Base-by-base conservation (phyloP, 1,140 invertebrate species). In the Brachionus rubens region DNA sequence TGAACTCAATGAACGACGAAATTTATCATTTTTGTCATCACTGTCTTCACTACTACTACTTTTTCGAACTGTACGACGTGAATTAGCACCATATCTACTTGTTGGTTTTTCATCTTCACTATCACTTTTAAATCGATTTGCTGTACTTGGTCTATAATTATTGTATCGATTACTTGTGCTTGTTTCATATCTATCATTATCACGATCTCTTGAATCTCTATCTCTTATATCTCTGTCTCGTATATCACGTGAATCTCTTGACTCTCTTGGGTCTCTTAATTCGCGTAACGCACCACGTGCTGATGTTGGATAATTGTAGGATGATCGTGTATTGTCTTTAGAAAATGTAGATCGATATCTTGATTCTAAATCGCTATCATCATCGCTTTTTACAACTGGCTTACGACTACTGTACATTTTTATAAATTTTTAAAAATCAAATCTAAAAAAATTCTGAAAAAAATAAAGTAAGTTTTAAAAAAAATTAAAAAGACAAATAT, bases 1-100 rank as follows among this genome's bases (percentile, higher is more conserved):
- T 24, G 46, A 28, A 33, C 16, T 50, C 12, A 50, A 21, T 2
- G 65, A 47, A 3, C 40, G 36, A 21, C 68, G 43, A 12, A 50
- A 50, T 72, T 33, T 30, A 12, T 72, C 68, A 30, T 72, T 72
- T 36, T 54, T 48, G 41, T 72, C 68, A 50, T 72, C 68, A 28
- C 68, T 72, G n/a, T 72, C 59, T 65, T 65, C 68, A 48, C 68
- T 72, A 12, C 50, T 46, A 24, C 68, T 72, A 21, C 46, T 72
- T 4, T 19, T 9, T 26, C 46, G 46, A 14, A 21, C 10, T 50
- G 46, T 41, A 36, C 68, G 24, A 12, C 68, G 30, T 26, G 68
- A 50, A 24, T 12, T 72, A 33, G 28, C 46, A 36, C 68, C 68
- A 41, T 72, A 72, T 54, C 68, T 26, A 36, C 24, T 54, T 33